Percentiles rank a stretch among this genome's conserved stretches.
phyloP scores from a whole-genome alignment of 2,888 invertebrate genomes.

The Nephrotoma flavescens region DNA sequence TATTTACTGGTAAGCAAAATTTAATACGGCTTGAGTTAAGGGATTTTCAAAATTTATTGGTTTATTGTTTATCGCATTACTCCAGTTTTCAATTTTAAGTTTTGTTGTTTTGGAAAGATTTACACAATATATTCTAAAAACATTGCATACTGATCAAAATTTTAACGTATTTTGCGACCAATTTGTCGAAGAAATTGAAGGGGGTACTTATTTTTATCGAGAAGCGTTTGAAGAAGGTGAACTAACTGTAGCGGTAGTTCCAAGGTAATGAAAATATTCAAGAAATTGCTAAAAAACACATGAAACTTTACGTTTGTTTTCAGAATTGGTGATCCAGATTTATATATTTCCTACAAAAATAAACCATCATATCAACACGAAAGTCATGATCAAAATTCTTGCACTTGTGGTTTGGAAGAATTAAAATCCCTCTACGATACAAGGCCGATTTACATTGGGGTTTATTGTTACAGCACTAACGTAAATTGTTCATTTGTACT shows the following conservation, averaged over 20 bases:
- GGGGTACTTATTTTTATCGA: background rate
- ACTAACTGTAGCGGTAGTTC: background rate
- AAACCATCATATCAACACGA: background rate
- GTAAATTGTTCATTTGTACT: background rate
- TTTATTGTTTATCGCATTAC: background rate
- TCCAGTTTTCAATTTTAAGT: background rate
- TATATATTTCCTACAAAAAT: background rate
- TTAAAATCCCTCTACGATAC: background rate
- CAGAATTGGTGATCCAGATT: slow-evolving; percentile 1
- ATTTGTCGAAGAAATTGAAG: background rate
- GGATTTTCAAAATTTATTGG: background rate
- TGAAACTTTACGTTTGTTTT: background rate
- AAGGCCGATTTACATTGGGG: background rate
- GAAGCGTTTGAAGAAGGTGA: background rate
- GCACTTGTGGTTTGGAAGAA: background rate
- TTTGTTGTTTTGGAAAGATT: background rate
- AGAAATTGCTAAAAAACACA: too few relatives aligned
- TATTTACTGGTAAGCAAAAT: background rate
- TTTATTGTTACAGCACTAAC: background rate
- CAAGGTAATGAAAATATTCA: background rate
- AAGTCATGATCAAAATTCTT: background rate
- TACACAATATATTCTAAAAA: background rate
- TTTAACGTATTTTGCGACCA: background rate
- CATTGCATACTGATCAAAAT: background rate
- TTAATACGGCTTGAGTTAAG: too few relatives aligned